Conservation (phyloP, 2,888 invertebrate species). For the Plagodis dolabraria region DNA sequence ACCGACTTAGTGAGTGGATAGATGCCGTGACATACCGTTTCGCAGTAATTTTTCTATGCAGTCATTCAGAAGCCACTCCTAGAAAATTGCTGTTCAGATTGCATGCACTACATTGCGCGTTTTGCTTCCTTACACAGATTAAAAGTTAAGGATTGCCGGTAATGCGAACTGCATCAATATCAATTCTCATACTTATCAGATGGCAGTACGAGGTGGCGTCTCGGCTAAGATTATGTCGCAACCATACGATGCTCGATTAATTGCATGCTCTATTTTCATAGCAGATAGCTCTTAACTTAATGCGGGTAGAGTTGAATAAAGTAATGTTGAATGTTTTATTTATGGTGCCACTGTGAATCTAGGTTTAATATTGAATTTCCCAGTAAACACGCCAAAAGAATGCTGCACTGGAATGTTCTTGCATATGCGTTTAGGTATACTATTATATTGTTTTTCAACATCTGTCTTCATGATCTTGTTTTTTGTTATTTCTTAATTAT, state of each 20-base stretch:
- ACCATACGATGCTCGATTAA: conserved; percentile 68
- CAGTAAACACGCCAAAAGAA: conserved; percentile 3
- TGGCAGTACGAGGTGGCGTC: conserved; percentile 41
- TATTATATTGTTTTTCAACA: no score
- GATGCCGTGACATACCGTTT: conserved; percentile 66
- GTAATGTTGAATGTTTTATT: conserved; percentile 45
- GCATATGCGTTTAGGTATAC: no score
- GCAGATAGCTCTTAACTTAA: conserved; percentile 55
- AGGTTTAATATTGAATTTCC: conserved; percentile 10
- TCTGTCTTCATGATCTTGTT: no score
- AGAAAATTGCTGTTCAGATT: conserved; percentile 23
- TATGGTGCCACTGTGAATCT: conserved; percentile 14
- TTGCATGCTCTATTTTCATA: conserved; percentile 64
- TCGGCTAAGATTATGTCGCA: conserved; percentile 60
- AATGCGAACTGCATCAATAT: conserved; percentile 39
- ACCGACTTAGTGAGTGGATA: conserved; percentile 54
- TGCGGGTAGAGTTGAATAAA: conserved; percentile 45
- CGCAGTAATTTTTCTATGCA: conserved; percentile 61
- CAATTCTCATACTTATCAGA: conserved; percentile 43
- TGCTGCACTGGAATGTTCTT: no score
- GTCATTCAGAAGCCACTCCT: conserved; percentile 35
- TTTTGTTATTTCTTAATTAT: no score
- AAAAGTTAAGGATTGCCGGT: conserved; percentile 20
- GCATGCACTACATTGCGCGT: conserved; percentile 41
- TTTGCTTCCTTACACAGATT: conserved; percentile 8